Conservation (phyloP, 2,797 vertebrate genomes). For the Pangasius djambal region DNA sequence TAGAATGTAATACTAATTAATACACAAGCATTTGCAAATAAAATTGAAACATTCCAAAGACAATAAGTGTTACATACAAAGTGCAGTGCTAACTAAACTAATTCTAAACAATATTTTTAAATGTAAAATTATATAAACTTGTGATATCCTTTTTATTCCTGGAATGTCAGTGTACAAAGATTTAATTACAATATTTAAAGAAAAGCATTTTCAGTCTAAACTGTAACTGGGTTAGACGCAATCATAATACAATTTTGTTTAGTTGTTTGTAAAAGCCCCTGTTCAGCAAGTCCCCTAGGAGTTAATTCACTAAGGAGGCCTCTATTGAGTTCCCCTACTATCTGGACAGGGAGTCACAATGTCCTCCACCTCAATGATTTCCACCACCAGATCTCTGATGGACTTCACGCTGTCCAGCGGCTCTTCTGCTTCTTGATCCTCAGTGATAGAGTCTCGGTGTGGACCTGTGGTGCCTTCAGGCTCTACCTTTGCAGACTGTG, state of each 20-base stretch:
- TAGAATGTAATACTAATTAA: background rate
- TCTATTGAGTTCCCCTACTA: conserved; percentile 9
- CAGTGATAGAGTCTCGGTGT: conserved; percentile 4
- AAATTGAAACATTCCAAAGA: background rate
- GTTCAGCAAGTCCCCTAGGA: conserved; percentile 30
- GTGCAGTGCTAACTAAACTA: conserved; percentile 16
- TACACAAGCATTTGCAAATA: conserved; percentile 1
- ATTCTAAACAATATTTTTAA: background rate
- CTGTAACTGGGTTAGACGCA: conserved; percentile 1
- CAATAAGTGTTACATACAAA: conserved; percentile 19
- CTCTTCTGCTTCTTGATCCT: conserved; percentile 34
- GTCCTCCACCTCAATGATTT: conserved; percentile 69
- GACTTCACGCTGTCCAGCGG: conserved; percentile 61
- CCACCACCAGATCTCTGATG: conserved; percentile 73
- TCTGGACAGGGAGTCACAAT: conserved; percentile 43
- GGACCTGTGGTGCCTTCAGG: background rate
- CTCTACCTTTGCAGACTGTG: conserved; percentile 25
- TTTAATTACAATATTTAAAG: conserved; percentile 4
- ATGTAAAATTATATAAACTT: background rate
- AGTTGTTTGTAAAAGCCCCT: conserved; percentile 21
- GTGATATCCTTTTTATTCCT: background rate
- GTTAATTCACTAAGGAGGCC: conserved; percentile 13
- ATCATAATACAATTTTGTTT: conserved; percentile 15
- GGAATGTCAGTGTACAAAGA: conserved; percentile 39
- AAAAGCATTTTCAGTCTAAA: conserved; percentile 22